Conservation (phyloP, 2,113 vertebrate genomes). For the Pseudolaguvia tuberculata region DNA sequence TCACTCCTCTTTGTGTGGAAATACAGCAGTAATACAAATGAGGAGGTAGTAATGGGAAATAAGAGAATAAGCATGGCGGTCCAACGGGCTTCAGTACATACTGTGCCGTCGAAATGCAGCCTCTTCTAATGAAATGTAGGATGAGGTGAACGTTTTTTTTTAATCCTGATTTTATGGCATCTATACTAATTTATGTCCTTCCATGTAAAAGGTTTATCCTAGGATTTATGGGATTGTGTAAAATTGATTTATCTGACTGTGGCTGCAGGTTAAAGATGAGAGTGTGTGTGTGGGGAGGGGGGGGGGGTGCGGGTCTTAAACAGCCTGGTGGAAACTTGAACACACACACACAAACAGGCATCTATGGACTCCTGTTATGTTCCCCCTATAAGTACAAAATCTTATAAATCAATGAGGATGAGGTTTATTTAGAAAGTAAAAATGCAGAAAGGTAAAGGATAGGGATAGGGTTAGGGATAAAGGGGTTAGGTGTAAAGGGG, state of each 20-base stretch:
- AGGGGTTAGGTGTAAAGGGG: too few species aligned
- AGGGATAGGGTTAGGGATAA: too few species aligned
- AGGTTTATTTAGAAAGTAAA: too few species aligned
- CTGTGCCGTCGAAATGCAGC: constrained; percentile 4
- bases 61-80: constrained; percentile 39
- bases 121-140: not conserved
- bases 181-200: constrained; percentile 16
- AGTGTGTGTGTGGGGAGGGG: too few species aligned
- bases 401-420: too few species aligned
- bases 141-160: not conserved
- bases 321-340: too few species aligned
- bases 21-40: constrained; percentile 31
- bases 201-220: constrained; percentile 5
- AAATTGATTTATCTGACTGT: constrained; percentile 36
- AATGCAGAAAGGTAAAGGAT: too few species aligned
- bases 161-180: constrained; percentile 10
- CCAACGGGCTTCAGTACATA: constrained; percentile 18
- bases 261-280: not conserved
- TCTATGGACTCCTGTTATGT: too few species aligned
- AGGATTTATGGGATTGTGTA: constrained; percentile 26
- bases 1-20: constrained; percentile 26
- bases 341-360: too few species aligned
- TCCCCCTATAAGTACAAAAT: too few species aligned
- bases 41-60: constrained; percentile 31
- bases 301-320: too few species aligned